Evolutionary conservation across 2,113 vertebrate species (phyloP), one percentile per base, ranked within the genome.

Genomic region (Anhinga anhinga): DNA sequence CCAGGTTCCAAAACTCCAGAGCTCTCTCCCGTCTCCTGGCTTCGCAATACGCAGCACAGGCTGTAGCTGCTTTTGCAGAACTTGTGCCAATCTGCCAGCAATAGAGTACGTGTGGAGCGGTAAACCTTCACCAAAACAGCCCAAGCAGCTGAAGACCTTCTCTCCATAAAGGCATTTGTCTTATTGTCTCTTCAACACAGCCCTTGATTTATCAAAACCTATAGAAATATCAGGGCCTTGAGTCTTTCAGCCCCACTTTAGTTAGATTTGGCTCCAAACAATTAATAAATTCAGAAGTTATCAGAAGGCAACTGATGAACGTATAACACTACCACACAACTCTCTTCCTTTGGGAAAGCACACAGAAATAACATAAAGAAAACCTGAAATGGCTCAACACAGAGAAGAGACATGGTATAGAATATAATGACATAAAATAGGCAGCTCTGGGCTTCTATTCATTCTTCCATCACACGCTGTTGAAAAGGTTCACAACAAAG

Each of bases 51-150:
- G 12, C 27, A 30, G 38, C 38, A 52, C 22, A 69, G 34, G 53
- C 38, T 82, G 53, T 1, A 27, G 26, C 1, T 34, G 34, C 45
- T 62, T 77, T 26, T 40, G 55, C 2, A 0, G 62, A 30, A 47
- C 10, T 3, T 0, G 7, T 17, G 18, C 7, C 56, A 38, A 62
- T 20, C 34, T 40, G 29, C 15, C 40, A 34, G 26, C 16, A 10
- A 4, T 1, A 5, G 36, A 8, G 0, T 16, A 11, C 0, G 10
- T 5, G 14, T 15, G 23, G 32, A 45, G 9, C 2, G 32, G 22
- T 5, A 44, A 66, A 50, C 12, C 14, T 58, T 42, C 1, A 2
- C 32, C 52, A 67, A 44, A 59, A 74, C 52, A 66, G 26, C 30
- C 32, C 26, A 22, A 36, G 36, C 21, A 52, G 34, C 23, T 38